Evolutionary conservation across 2,797 vertebrate species (phyloP).

Genomic region (Esox masquinongy): DNA sequence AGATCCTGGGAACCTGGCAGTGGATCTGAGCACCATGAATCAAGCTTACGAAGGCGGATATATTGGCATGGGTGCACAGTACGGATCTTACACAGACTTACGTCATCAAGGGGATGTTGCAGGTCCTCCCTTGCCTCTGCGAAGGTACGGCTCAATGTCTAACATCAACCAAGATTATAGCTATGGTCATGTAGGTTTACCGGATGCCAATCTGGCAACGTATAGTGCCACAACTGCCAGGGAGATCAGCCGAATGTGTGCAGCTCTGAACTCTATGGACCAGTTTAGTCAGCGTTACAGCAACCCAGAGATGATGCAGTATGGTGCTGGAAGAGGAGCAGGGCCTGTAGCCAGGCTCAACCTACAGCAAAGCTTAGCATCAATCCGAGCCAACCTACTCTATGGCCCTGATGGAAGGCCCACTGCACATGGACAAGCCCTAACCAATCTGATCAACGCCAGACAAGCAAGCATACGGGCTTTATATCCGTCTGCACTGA

Average conservation of each 20-base stretch:
- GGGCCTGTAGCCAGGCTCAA: constrained; percentile 74
- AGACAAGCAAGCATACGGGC: constrained; percentile 86
- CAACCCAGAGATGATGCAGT: constrained; percentile 84
- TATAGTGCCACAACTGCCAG: constrained; percentile 97
- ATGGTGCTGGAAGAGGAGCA: constrained; percentile 75
- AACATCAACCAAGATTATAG: constrained; percentile 93
- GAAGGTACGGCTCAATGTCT: constrained; percentile 94
- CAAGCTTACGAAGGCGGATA: constrained; percentile 88
- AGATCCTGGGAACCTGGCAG: constrained; percentile 81
- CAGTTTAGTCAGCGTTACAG: constrained; percentile 89
- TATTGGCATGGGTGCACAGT: constrained; percentile 90
- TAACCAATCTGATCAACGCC: constrained; percentile 82
- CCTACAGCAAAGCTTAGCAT: constrained; percentile 81
- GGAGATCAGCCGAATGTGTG: constrained; percentile 98
- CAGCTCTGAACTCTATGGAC: constrained; percentile 95
- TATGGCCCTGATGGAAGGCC: constrained; percentile 87
- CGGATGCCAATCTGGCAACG: constrained; percentile 93
- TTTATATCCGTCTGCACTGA: constrained; percentile 88
- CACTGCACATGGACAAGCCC: constrained; percentile 78
- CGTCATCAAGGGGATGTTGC: constrained; percentile 87
- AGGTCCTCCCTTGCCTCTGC: constrained; percentile 85
- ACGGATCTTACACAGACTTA: constrained; percentile 95
- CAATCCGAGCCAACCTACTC: constrained; percentile 83
- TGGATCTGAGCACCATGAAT: constrained; percentile 91
- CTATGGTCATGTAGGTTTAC: constrained; percentile 80